Evolutionary conservation across 2,797 vertebrate species (phyloP), one percentile per base, ranked within the genome.

Genomic region (Aplochiton taeniatus): DNA sequence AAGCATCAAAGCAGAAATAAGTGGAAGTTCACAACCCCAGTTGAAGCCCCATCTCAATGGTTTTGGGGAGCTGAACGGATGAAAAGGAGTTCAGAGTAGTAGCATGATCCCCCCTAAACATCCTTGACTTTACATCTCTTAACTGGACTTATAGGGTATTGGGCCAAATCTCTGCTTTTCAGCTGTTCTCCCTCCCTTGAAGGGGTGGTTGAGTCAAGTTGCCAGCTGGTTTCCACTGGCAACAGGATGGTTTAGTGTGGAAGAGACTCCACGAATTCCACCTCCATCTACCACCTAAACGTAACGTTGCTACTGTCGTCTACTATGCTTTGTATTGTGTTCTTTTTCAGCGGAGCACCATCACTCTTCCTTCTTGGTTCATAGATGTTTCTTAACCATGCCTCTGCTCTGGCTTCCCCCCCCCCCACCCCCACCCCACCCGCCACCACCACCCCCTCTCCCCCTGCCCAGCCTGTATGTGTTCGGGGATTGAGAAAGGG

Each of bases 181-280:
- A 43, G n/a, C 20, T 51, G 62, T 44, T 52, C n/a, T 53, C 4
- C 49, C 56, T 68, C 18, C 65, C 55, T 14, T 51, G 7, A 62
- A 11, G n/a, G 8, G 17, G 31, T 45, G 69, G 42, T 65, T 44
- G 20, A 68, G 51, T 18, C 45, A 55, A 19, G 53, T 16, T 50
- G 70, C 58, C n/a, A 13, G 48, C 64, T 59, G 70, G 66, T 52
- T 44, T 73, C 61, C 55, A 42, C 49, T 48, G 20, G 76, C 49
- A 49, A 55, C 46, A 42, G 57, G 46, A 19, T 58, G 52, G 13
- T 20, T 20, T 46, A 64, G 43, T 13, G 16, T 16, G 13, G 44
- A 43, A 20, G 43, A 54, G 12, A 52, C n/a, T n/a, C n/a, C n/a
- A n/a, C n/a, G n/a, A n/a, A n/a, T n/a, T n/a, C n/a, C n/a, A n/a